A percentile compares a stretch with the other conserved stretches of the same genome.
Conservation (phyloP, 2,113 vertebrate genomes). For the Coptodon bakossiorum region DNA sequence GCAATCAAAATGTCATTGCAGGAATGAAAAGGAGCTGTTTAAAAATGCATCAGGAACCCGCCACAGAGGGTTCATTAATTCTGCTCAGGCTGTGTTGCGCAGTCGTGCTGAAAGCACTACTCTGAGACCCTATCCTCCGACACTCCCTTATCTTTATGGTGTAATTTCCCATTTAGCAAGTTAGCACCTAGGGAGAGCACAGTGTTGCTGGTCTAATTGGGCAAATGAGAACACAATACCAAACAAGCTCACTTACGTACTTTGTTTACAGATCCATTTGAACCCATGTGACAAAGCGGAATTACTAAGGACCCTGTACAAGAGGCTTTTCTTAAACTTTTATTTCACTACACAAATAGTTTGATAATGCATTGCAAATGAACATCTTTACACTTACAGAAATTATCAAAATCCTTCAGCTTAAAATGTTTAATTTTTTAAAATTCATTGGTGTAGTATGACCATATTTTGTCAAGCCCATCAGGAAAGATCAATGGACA, state of each 20-base stretch:
- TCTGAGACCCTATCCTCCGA: slow-evolving; percentile 53
- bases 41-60: slow-evolving; percentile 65
- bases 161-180: slow-evolving; percentile 68
- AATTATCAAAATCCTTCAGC: background rate
- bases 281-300: background rate
- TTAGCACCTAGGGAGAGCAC: slow-evolving; percentile 59
- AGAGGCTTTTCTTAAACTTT: background rate
- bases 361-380: background rate
- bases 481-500: slow-evolving; percentile 37
- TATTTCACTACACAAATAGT: background rate
- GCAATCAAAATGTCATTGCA: slow-evolving; percentile 69
- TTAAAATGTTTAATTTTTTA: background rate
- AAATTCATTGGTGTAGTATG: background rate
- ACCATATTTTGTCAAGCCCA: slow-evolving; percentile 25
- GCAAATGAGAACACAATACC: slow-evolving; percentile 52
- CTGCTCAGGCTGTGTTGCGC: slow-evolving; percentile 50
- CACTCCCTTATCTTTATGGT: slow-evolving; percentile 67
- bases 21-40: slow-evolving; percentile 65
- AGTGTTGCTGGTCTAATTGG: slow-evolving; percentile 60
- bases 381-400: background rate
- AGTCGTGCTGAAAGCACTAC: slow-evolving; percentile 54
- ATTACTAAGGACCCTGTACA: background rate
- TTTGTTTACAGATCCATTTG: slow-evolving; percentile 40
- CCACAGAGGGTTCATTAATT: slow-evolving; percentile 65
- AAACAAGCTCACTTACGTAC: slow-evolving; percentile 32